Conservation (phyloP, 2,888 invertebrate genomes). For the Pterobdella sp. region DNA sequence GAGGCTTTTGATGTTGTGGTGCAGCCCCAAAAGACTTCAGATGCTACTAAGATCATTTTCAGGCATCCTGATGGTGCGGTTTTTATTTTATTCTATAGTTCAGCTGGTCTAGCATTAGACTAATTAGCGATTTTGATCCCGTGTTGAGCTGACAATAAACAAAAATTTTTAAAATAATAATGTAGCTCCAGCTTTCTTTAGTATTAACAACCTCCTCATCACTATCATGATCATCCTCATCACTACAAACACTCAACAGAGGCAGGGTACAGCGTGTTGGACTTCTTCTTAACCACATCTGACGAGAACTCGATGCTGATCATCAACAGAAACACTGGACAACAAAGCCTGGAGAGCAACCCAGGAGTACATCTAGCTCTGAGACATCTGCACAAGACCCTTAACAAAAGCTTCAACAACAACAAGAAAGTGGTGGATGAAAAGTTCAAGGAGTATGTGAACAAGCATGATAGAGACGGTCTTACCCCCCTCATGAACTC, state of each 20-base stretch:
- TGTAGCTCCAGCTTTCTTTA: neutral
- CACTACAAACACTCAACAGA: constrained; percentile 36
- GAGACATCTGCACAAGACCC: constrained; percentile 37
- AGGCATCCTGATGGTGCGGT: neutral
- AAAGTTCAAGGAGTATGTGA: neutral
- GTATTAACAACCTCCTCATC: neutral
- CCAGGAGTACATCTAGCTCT: constrained; percentile 43
- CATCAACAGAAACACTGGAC: constrained; percentile 33
- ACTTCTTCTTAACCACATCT: constrained; percentile 42
- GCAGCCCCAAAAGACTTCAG: constrained; percentile 11
- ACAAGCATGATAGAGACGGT: neutral
- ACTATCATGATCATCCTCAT: neutral
- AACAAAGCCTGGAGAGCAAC: neutral
- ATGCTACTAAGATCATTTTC: neutral
- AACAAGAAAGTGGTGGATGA: neutral
- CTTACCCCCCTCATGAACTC: constrained; percentile 22
- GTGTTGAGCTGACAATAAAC: no score
- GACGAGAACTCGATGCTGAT: constrained; percentile 31
- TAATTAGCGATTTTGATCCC: no score
- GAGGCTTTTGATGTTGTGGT: neutral
- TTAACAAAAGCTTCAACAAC: neutral
- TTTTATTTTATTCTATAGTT: no score
- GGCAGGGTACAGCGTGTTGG: constrained; percentile 43
- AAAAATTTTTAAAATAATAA: constrained; percentile 6
- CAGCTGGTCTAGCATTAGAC: no score